phyloP scores from a whole-genome alignment of 2,888 invertebrate species.

The Spodoptera picta region DNA sequence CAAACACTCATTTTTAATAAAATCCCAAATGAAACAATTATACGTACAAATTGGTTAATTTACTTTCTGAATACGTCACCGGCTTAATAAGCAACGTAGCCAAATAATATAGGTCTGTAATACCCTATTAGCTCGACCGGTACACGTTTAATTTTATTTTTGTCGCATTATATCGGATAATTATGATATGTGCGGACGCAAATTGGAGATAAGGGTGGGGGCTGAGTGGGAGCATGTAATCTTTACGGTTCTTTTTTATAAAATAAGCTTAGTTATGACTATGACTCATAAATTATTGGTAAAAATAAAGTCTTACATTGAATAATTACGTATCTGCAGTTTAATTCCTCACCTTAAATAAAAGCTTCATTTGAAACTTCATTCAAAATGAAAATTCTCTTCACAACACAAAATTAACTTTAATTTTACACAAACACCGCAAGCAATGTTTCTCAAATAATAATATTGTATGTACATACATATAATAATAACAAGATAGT shows the following conservation, averaged over 20 bases:
- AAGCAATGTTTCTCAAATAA: slow-evolving; percentile 23
- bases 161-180: slow-evolving; percentile 60
- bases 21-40: slow-evolving; percentile 51
- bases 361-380: no score
- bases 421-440: not conserved
- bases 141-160: slow-evolving; percentile 62
- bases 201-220: slow-evolving; percentile 52
- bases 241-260: not conserved
- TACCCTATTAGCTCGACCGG: slow-evolving; percentile 41
- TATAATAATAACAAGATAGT: slow-evolving; percentile 42
- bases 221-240: slow-evolving; percentile 21
- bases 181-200: slow-evolving; percentile 60
- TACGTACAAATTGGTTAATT: slow-evolving; percentile 53
- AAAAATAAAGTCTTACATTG: no score
- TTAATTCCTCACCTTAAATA: no score
- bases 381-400: no score
- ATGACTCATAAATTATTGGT: no score
- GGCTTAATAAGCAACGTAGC: slow-evolving; percentile 41
- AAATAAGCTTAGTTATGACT: no score
- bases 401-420: no score
- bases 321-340: no score
- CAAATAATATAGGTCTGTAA: slow-evolving; percentile 52
- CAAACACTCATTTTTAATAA: slow-evolving; percentile 40
- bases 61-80: slow-evolving; percentile 50
- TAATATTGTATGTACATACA: slow-evolving; percentile 12